phyloP scores from a whole-genome alignment of 2,888 invertebrate genomes.

The Conus canariensis region DNA sequence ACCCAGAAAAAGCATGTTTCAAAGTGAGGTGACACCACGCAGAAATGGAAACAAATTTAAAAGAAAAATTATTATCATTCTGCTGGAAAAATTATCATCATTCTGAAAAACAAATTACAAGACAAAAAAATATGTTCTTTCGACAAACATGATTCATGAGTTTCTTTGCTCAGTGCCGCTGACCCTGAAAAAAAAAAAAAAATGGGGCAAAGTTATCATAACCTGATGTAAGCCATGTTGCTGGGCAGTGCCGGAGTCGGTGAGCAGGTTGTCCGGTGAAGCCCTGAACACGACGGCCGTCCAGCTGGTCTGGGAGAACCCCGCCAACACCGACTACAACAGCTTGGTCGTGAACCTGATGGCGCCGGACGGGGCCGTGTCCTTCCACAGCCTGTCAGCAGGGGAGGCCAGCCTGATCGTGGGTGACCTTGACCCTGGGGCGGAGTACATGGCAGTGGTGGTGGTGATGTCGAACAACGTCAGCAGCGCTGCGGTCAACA shows the following conservation, averaged over 20 bases:
- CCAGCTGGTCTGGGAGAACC: constrained; percentile 50
- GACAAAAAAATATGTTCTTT: too few relatives aligned
- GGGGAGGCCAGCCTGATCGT: constrained; percentile 34
- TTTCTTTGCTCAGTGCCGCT: too few relatives aligned
- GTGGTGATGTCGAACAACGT: constrained; percentile 34
- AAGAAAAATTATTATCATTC: too few relatives aligned
- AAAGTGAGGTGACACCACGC: background rate
- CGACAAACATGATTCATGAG: too few relatives aligned
- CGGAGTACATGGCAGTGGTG: constrained; percentile 57
- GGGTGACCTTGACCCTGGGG: constrained; percentile 58
- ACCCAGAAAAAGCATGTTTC: background rate
- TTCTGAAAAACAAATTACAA: too few relatives aligned
- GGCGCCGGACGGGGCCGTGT: background rate
- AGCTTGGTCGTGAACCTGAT: constrained; percentile 31
- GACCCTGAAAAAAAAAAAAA: too few relatives aligned
- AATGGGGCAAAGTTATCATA: too few relatives aligned
- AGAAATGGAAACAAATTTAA: too few relatives aligned
- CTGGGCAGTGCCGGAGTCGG: constrained; percentile 56
- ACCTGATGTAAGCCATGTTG: too few relatives aligned
- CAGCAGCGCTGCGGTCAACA: constrained; percentile 40
- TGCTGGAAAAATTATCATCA: too few relatives aligned
- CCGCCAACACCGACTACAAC: constrained; percentile 46
- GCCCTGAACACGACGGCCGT: constrained; percentile 53
- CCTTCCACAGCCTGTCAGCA: background rate
- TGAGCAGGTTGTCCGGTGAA: constrained; percentile 48